These are phyloP conservation scores for Paradoxurus hermaphroditus DNA, from an alignment of 2,113 vertebrate species.

Conservation along the genomic window DNA sequence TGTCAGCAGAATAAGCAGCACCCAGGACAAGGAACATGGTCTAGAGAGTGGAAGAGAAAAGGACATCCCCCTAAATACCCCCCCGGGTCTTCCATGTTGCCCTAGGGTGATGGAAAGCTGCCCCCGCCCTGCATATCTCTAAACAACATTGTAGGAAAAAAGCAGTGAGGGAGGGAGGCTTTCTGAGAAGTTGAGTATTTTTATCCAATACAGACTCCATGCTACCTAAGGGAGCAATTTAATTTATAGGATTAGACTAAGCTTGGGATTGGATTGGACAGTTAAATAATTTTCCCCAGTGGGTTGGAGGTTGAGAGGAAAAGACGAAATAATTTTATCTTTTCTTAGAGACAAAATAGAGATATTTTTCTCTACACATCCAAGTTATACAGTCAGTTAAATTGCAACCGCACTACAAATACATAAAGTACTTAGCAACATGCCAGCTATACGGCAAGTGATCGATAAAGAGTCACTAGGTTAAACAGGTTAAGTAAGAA, in stretches of 20 bases:
- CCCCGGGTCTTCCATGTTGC: not conserved
- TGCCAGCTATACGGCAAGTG: not conserved
- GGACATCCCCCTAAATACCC: not conserved
- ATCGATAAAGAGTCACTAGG: not conserved
- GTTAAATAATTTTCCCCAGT: conserved; percentile 10
- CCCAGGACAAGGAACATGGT: not conserved
- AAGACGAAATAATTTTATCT: not conserved
- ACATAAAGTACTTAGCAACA: not conserved
- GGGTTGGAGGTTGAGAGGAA: not conserved
- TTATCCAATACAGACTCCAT: not conserved
- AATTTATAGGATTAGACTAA: not conserved
- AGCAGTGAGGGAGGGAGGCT: not conserved
- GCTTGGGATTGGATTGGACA: not conserved
- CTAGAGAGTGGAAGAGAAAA: not conserved
- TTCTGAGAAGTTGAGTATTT: not conserved
- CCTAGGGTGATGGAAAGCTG: not conserved
- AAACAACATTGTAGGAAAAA: not conserved
- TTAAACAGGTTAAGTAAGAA: not conserved
- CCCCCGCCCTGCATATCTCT: not conserved
- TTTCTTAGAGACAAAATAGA: conserved; percentile 15
- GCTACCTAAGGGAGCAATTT: not conserved
- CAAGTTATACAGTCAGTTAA: not conserved
- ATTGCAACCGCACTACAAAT: not conserved
- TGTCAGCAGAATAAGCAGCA: not conserved
- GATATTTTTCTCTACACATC: conserved; percentile 19